Base-by-base conservation (phyloP, 2,888 invertebrate genomes). In the Napeogenes sylphis region DNA sequence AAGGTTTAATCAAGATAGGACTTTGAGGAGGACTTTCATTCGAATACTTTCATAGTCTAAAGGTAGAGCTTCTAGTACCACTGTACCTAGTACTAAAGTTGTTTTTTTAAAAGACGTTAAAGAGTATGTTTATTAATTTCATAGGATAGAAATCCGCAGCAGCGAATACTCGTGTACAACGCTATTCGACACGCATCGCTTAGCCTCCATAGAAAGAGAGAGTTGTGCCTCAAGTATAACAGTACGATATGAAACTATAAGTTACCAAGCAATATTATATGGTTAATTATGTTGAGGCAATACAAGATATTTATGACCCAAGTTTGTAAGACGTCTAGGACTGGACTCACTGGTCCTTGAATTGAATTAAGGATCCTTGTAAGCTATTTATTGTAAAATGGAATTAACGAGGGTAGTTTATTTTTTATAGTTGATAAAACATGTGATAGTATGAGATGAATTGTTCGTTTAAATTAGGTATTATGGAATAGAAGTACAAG, bases 141-240 rank as follows among this genome's bases (percentile, higher is more conserved):
- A 4, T 47, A 14, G n/a, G 14, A 14, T 47, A 47, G 47, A 47
- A 47, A 47, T 47, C 47, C 2, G 14, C 47, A 47, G 14, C n/a
- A 13, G 14, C 47, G 47, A 21, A 47, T 47, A 6, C 21, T 47
- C 47, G 35, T 35, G 47, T 14, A n/a, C 51, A 21, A 47, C 21
- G 58, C 46, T 47, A 42, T 38, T 38, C 47, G 58, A 55, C 55
- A 58, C 58, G 58, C 58, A 38, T 56, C 58, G 62, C 58, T 47
- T 58, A 38, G 46, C 47, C 35, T n/a, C 55, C 51, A 62, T 62
- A 62, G 58, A 58, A 62, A 58, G 58, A 58, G 55, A 55, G 38
- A 58, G 62, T 62, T 45, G 56, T 42, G n/a, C 21, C 21, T n/a
- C 32, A 57, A 45, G 32, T 6, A 46, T 32, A 32, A 33, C 46